Conservation (phyloP, 2,888 invertebrate genomes). For the Tetragonula carbonaria region DNA sequence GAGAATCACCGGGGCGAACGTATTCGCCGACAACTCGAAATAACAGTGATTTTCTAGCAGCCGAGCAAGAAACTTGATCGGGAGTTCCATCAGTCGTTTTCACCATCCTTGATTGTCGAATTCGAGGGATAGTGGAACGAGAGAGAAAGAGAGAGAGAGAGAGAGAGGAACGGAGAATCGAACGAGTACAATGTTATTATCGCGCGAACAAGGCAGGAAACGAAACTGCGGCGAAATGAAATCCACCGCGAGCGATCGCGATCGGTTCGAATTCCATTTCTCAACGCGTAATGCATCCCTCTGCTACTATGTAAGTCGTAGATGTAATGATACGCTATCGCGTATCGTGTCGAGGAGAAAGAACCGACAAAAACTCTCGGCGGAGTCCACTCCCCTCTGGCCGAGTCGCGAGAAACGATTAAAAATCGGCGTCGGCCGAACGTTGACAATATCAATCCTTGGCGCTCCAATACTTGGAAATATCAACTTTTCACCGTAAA, state of each 20-base stretch:
- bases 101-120: not conserved
- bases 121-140: not conserved
- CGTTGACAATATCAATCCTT: conserved; percentile 29
- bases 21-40: not conserved
- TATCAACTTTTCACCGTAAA: conserved; percentile 19
- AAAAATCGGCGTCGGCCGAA: conserved; percentile 26
- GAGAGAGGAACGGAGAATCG: conserved; percentile 1
- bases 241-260: conserved; percentile 51
- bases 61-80: not conserved
- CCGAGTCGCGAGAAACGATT: conserved; percentile 41
- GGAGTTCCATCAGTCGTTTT: not conserved
- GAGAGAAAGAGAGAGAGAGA: not conserved
- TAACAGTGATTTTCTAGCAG: conserved; percentile 3
- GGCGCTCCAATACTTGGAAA: conserved; percentile 11
- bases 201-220: conserved; percentile 45
- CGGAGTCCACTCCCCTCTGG: conserved; percentile 1
- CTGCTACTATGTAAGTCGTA: conserved; percentile 40
- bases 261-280: conserved; percentile 68
- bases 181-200: conserved; percentile 39
- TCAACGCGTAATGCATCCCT: conserved; percentile 61
- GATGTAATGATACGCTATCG: conserved; percentile 66
- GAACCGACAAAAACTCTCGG: conserved; percentile 56
- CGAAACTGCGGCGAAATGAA: conserved; percentile 51
- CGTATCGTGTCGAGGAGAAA: conserved; percentile 62
- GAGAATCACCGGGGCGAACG: not conserved